Base-by-base conservation (phyloP, 2,797 vertebrate genomes). In the Chelidonichthys spinosus region DNA sequence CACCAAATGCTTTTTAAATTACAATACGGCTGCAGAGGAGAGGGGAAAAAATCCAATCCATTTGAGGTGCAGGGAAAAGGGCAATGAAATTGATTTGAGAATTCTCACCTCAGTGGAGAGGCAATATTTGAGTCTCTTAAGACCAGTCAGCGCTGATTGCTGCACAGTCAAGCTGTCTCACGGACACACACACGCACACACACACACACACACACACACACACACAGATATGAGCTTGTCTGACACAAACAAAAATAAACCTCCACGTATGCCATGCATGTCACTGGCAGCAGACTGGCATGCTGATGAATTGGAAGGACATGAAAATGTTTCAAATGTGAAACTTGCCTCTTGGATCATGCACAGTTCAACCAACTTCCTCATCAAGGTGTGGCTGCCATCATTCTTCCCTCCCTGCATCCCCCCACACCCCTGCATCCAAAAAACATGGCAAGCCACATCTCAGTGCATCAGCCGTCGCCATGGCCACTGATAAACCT, bases 401-500 rank as follows among this genome's bases (percentile, higher is more conserved):
- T 53, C 14, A 9, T 25, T 32, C 36, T 43, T 37, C 42, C 7
- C 1, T 11, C 0, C 2, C 25, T 32, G 4, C 25, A 25, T n/a
- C 55, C 5, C n/a, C 46, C 42, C 50, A 8, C 74, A 66, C 70
- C 54, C 18, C 56, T 49, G 7, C 54, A 70, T 75, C 84, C 69
- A 79, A 47, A 82, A 76, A 83, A 76, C 81, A 69, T 36, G 54
- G 65, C 78, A 44, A 76, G 84, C 80, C 60, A 82, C 86, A 90
- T 92, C 85, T 83, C 40, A 17, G 78, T 7, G 81, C 90, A 93
- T 87, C 87, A 89, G 83, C 83, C 59, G 74, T 92, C 83, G 63
- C 85, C 90, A 92, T 86, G 85, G 90, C 76, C 84, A 91, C 89
- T 85, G 88, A 89, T 90, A 89, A 92, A 92, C 89, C 90, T 92